These are phyloP conservation scores for Euplagia quadripunctaria DNA, from an alignment of 2,888 invertebrate genomes.

Conservation along the genomic window DNA sequence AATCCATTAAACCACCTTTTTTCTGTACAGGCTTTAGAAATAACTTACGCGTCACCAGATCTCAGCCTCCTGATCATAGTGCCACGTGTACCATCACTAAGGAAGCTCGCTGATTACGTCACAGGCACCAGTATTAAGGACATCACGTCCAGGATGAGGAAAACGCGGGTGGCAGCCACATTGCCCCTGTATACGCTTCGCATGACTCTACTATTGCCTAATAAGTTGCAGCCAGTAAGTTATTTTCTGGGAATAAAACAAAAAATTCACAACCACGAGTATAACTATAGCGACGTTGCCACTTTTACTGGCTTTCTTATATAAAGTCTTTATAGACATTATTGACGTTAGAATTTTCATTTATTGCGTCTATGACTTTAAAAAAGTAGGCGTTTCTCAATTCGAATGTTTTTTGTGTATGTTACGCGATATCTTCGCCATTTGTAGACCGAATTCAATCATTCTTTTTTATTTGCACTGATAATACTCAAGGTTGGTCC, in stretches of 20 bases:
- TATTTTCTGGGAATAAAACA: neutral
- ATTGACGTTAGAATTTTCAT: no score
- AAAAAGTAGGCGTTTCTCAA: no score
- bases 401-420: no score
- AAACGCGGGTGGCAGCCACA: conserved; percentile 68
- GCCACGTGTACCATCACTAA: conserved; percentile 69
- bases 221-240: conserved; percentile 76
- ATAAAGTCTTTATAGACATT: no score
- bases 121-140: conserved; percentile 53
- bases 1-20: conserved; percentile 22
- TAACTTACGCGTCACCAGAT: conserved; percentile 73
- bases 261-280: neutral
- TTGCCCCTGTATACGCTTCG: conserved; percentile 81
- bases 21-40: conserved; percentile 75
- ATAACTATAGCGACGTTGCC: no score
- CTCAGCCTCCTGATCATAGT: conserved; percentile 73
- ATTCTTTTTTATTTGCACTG: no score
- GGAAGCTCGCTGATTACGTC: conserved; percentile 57
- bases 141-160: conserved; percentile 61
- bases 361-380: no score
- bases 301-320: no score
- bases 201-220: conserved; percentile 79
- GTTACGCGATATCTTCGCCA: no score
- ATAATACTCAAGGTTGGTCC: no score
- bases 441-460: no score